These are phyloP conservation scores for Drosophila jambulina DNA, from an alignment of 1,140 invertebrate genomes.

Conservation along the genomic window DNA sequence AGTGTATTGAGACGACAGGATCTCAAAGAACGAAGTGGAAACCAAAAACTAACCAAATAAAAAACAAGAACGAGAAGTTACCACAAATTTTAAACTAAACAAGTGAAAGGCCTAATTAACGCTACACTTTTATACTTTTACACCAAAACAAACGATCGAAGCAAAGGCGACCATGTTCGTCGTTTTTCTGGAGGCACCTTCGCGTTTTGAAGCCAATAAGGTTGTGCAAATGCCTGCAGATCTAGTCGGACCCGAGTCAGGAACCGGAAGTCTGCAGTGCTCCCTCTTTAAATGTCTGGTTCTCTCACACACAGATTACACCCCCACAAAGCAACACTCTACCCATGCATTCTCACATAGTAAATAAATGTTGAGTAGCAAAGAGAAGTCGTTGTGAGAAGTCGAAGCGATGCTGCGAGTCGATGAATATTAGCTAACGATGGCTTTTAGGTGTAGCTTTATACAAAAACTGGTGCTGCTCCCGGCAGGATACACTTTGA, in stretches of 20 bases:
- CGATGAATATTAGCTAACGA: conserved; percentile 8
- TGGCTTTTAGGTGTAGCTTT: conserved; percentile 31
- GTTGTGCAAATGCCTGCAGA: conserved; percentile 77
- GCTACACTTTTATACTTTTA: conserved; percentile 85
- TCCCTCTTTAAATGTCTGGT: conserved; percentile 76
- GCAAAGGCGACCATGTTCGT: conserved; percentile 35
- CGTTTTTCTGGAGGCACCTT: conserved; percentile 66
- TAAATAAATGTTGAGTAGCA: conserved; percentile 52
- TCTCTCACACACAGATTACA: conserved; percentile 42
- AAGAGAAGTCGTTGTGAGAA: conserved; percentile 6
- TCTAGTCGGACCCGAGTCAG: background rate
- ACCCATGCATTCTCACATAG: conserved; percentile 17
- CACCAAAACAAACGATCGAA: conserved; percentile 60
- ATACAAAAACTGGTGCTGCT: conserved; percentile 22
- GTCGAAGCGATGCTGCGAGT: conserved; percentile 17
- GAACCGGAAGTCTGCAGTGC: conserved; percentile 52
- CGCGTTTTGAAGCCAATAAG: conserved; percentile 76
- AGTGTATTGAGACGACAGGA: conserved; percentile 23
- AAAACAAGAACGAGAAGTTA: conserved; percentile 55
- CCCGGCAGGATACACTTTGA: conserved; percentile 4
- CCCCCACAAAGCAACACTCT: conserved; percentile 28
- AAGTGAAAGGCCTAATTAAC: conserved; percentile 57
- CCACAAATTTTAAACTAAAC: conserved; percentile 73
- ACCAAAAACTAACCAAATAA: conserved; percentile 16
- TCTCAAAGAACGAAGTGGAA: conserved; percentile 29